Evolutionary conservation across 2,113 vertebrate genomes (phyloP), one percentile per base, ranked within the genome.

Genomic region (Lycocorax pyrrhopterus): DNA sequence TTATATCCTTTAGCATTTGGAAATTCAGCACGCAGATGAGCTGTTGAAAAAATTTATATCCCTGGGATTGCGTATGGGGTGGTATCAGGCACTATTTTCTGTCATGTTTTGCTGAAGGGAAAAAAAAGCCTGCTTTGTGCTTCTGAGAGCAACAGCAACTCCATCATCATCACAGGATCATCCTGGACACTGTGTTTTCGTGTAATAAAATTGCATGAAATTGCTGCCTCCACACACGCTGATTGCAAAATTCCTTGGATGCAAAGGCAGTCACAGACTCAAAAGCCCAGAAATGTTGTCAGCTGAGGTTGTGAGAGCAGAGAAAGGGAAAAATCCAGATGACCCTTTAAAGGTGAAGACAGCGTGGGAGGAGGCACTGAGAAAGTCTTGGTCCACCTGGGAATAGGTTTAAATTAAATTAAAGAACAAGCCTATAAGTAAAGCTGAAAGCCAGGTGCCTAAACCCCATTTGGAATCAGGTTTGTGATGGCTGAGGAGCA

Each of bases 81-180:
- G 17, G 10, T 68, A 12, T 63, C n/a, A 43, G 43, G 12, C 15
- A 27, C n/a, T 52, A 5, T 60, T 78, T 84, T 41, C 25, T 41
- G 4, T 33, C 1, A 0, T 30, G 5, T 63, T 87, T 81, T 78
- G 39, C 7, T 0, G 3, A 10, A 22, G 9, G 12, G 6, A 3
- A 7, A 8, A n/a, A n/a, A 9, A 85, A 43, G 16, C 7, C 35
- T 75, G 11, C 18, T 83, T 60, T 90, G 29, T 62, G 20, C 22
- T 91, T 46, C 56, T 75, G 39, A 63, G 69, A 67, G 15, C 22
- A 81, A n/a, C 22, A 71, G 27, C 33, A 74, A 7, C 15, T 23
- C 80, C 43, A 32, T 56, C 8, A 37, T n/a, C 30, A 25, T 55
- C 66, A 56, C 8, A 47, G 23, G 25, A 68, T 67, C 16, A 32